A percentile compares a stretch with the other conserved stretches of the same genome.
phyloP scores from a whole-genome alignment of 92 coral and sea anemone genomes.

The Porites evermanni region DNA sequence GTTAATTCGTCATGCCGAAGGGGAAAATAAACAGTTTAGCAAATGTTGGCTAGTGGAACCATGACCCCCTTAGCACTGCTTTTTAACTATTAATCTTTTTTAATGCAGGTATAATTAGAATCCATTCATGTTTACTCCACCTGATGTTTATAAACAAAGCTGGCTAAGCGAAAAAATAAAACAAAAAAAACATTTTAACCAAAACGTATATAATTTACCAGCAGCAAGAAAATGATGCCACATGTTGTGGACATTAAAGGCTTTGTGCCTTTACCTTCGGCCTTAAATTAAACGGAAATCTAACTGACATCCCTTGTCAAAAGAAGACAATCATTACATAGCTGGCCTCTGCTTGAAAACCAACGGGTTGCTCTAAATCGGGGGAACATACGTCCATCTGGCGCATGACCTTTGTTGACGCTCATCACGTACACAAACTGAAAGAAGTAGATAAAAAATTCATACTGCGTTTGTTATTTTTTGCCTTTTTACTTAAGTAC shows the following conservation, averaged over 20 bases:
- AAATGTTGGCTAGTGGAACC: conserved; percentile 15
- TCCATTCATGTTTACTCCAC: conserved; percentile 23
- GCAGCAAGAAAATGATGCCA: conserved; percentile 2
- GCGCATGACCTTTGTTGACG: background rate
- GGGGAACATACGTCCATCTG: background rate
- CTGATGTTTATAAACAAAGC: conserved; percentile 47
- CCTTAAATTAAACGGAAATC: background rate
- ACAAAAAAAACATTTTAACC: too few species aligned
- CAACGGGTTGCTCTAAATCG: background rate
- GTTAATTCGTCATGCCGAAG: background rate
- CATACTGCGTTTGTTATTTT: background rate
- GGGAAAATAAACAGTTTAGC: conserved; percentile 9
- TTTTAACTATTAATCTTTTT: conserved; percentile 4
- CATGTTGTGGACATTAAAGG: conserved; percentile 20
- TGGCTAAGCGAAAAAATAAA: conserved; percentile 3
- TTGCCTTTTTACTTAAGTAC: background rate
- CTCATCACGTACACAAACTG: background rate
- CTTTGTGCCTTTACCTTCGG: background rate
- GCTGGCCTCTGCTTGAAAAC: conserved; percentile 1
- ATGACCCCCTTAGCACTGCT: background rate
- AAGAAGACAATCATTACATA: background rate
- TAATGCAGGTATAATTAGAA: background rate
- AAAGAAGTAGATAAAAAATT: background rate
- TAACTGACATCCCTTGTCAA: background rate
- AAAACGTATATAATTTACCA: background rate